phyloP scores from a whole-genome alignment of 2,888 invertebrate genomes.

The Trissolcus brochymenae region DNA sequence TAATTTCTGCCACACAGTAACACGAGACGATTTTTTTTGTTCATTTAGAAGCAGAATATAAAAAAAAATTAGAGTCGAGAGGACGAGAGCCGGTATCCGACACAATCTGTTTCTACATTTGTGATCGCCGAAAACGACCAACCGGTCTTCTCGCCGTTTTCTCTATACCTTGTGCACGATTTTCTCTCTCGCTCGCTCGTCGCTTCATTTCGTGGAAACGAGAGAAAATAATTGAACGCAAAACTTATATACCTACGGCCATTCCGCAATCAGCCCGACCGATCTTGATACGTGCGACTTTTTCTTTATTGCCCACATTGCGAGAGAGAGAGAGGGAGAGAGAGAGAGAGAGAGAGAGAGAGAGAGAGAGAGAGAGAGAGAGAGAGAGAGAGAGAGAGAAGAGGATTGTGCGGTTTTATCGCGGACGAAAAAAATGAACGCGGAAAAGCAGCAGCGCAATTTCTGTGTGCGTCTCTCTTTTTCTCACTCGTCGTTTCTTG shows the following conservation, averaged over 20 bases:
- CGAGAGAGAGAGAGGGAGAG: too few species aligned
- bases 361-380: too few species aligned
- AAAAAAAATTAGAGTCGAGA: too few species aligned
- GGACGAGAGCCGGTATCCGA: slow-evolving; percentile 63
- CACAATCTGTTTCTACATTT: slow-evolving; percentile 64
- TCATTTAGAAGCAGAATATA: too few species aligned
- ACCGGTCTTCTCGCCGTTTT: slow-evolving; percentile 37
- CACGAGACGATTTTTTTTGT: slow-evolving; percentile 7
- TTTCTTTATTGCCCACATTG: slow-evolving; percentile 8
- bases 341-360: too few species aligned
- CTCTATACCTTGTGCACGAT: slow-evolving; percentile 14
- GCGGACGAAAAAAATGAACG: not conserved
- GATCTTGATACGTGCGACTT: slow-evolving; percentile 12
- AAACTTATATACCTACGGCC: slow-evolving; percentile 7
- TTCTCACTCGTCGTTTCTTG: slow-evolving; percentile 34
- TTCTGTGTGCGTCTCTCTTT: slow-evolving; percentile 37
- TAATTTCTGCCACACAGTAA: slow-evolving; percentile 22
- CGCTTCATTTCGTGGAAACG: slow-evolving; percentile 35
- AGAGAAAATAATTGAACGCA: slow-evolving; percentile 33
- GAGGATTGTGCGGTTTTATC: not conserved
- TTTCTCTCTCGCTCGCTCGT: slow-evolving; percentile 19
- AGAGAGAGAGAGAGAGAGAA: too few species aligned
- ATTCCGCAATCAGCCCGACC: not conserved
- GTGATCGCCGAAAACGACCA: slow-evolving; percentile 57
- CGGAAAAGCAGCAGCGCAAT: slow-evolving; percentile 9